Base-by-base conservation (phyloP, 2,113 vertebrate genomes). In the Mionectes macconnelli region DNA sequence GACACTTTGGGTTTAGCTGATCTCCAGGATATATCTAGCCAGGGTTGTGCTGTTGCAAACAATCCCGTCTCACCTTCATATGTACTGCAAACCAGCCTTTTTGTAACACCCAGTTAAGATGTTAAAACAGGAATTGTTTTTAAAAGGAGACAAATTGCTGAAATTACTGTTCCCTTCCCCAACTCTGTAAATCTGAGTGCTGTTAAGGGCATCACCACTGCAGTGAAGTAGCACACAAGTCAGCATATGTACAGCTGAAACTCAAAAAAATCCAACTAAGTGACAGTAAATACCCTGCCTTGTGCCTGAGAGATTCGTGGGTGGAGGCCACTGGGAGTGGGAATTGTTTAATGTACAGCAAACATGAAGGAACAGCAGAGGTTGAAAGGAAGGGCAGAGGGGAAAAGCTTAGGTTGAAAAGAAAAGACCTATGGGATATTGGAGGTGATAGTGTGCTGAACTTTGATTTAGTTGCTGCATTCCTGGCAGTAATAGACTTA, bases 41-140 rank as follows among this genome's bases (percentile, higher is more conserved):
- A 69, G 86, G 79, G 47, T 66, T 72, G 59, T 93, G 73, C 30
- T 76, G 55, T 64, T 93, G 50, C 70, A 86, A 60, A 35, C 60
- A 13, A 12, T 50, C 49, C 45, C 47, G 31, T 82, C 16, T 23
- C 14, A 14, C 50, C 40, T 33, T 56, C 35, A 11, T 19, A 20
- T 19, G 14, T 27, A 19, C 1, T 92, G 75, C 70, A 87, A 68
- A 55, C 49, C 56, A 94, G 33, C 56, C 67, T 44, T 22, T 70
- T 89, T n/a, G n/a, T n/a, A n/a, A n/a, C 23, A 67, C 57, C n/a
- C 75, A 42, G n/a, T 84, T 89, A 91, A 95, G 86, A 56, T 91
- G 47, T 84, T 78, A 80, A 93, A 53, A 59, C 63, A 59, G 64
- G 64, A 90, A 31, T 82, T 94, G 44, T 78, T 95, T 97, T 95